These are phyloP conservation scores for Drosophila pseudoobscura DNA, from an alignment of 1,140 invertebrate genomes.

Conservation along the genomic window DNA sequence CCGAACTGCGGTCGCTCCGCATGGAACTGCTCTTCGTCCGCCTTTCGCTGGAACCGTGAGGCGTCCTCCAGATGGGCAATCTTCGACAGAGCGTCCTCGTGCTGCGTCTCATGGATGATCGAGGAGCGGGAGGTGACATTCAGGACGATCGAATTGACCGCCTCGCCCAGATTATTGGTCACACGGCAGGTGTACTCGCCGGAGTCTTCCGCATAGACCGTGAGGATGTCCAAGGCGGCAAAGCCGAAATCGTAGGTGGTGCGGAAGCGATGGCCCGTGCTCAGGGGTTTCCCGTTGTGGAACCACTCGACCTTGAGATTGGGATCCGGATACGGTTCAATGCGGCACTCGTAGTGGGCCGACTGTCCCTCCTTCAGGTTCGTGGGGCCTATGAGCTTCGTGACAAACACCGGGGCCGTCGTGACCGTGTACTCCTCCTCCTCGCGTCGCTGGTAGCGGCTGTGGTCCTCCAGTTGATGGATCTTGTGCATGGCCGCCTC, in stretches of 20 bases:
- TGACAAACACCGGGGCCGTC: slow-evolving; percentile 93
- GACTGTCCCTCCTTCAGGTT: slow-evolving; percentile 93
- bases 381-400: slow-evolving; percentile 92
- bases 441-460: slow-evolving; percentile 90
- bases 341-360: slow-evolving; percentile 97
- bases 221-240: slow-evolving; percentile 95
- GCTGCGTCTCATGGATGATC: slow-evolving; percentile 96
- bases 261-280: slow-evolving; percentile 94
- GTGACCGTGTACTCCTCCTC: slow-evolving; percentile 92
- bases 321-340: slow-evolving; percentile 97
- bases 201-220: slow-evolving; percentile 96
- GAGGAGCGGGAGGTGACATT: slow-evolving; percentile 92
- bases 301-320: slow-evolving; percentile 97
- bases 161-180: slow-evolving; percentile 93
- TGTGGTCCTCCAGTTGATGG: slow-evolving; percentile 92
- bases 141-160: slow-evolving; percentile 91
- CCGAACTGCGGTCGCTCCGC: slow-evolving; percentile 95
- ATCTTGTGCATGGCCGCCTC: slow-evolving; percentile 94
- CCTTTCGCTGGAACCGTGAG: slow-evolving; percentile 89
- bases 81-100: slow-evolving; percentile 95
- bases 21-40: slow-evolving; percentile 89
- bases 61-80: slow-evolving; percentile 96
- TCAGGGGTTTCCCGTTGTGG: slow-evolving; percentile 95
- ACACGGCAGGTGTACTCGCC: slow-evolving; percentile 96
- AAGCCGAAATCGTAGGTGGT: slow-evolving; percentile 98